These are phyloP conservation scores for Archocentrus centrarchus DNA, from an alignment of 2,113 vertebrate genomes.

Conservation along the genomic window DNA sequence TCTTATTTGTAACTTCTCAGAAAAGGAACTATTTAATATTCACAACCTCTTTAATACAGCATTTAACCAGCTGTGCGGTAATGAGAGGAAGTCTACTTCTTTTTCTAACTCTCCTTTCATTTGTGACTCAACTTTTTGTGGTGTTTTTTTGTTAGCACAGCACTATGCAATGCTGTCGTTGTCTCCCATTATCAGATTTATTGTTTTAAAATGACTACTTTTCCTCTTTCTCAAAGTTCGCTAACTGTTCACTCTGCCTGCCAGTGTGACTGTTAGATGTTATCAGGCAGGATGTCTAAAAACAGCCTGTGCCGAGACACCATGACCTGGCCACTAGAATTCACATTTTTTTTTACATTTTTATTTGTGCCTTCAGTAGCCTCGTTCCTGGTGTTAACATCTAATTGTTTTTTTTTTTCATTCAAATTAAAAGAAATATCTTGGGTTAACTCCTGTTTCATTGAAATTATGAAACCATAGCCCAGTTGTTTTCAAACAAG, in stretches of 20 bases:
- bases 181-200: not conserved
- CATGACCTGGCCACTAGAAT: too few species aligned
- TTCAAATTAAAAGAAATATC: not conserved
- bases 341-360: too few species aligned
- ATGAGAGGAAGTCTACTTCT: not conserved
- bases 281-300: not conserved
- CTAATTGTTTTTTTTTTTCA: not conserved
- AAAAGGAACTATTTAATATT: not conserved
- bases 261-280: not conserved
- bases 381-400: not conserved
- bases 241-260: not conserved
- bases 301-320: not conserved
- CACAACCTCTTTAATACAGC: not conserved
- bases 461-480: too few species aligned
- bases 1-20: not conserved
- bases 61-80: not conserved
- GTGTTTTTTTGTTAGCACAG: not conserved
- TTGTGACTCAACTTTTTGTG: not conserved
- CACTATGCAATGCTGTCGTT: not conserved
- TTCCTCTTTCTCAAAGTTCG: not conserved
- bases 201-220: constrained; percentile 4
- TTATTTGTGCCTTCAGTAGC: not conserved
- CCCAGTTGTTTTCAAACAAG: too few species aligned
- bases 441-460: too few species aligned
- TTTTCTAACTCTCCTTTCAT: not conserved